Percentiles rank a stretch among this genome's conserved stretches.
These are phyloP conservation scores for Chrysopa pallens DNA, from an alignment of 1,140 invertebrate genomes.

Conservation along the genomic window DNA sequence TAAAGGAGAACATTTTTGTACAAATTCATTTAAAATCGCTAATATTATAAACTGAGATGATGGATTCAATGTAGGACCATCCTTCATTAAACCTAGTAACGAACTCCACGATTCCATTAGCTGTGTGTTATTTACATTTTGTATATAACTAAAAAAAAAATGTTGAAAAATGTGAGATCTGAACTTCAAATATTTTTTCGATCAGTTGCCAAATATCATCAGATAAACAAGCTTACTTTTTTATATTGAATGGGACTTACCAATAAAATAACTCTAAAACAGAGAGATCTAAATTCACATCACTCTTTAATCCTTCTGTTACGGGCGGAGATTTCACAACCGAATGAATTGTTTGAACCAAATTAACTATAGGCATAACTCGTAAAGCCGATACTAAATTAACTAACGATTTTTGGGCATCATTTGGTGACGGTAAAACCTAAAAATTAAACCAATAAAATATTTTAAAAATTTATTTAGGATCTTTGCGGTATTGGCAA, in stretches of 20 bases:
- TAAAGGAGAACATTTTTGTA: conserved; percentile 58
- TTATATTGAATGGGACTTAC: conserved; percentile 12
- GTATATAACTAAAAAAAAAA: conserved; percentile 48
- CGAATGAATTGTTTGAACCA: conserved; percentile 70
- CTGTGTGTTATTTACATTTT: conserved; percentile 41
- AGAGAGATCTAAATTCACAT: conserved; percentile 40
- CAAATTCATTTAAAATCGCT: conserved; percentile 70
- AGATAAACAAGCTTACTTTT: too few relatives aligned
- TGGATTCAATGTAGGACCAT: conserved; percentile 49
- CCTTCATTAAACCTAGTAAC: conserved; percentile 58
- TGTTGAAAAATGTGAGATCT: background rate
- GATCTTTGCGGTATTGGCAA: too few relatives aligned
- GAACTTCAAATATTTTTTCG: too few relatives aligned
- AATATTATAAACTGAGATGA: conserved; percentile 67
- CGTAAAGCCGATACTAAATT: conserved; percentile 63
- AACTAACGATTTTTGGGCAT: conserved; percentile 60
- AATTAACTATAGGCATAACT: conserved; percentile 68
- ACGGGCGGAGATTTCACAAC: conserved; percentile 63
- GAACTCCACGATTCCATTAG: conserved; percentile 66
- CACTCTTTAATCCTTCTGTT: conserved; percentile 38
- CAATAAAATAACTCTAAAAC: conserved; percentile 40
- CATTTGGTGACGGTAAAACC: conserved; percentile 44
- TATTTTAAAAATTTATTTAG: too few relatives aligned
- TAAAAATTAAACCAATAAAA: conserved; percentile 11
- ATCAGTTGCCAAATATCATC: too few relatives aligned